Conservation (phyloP, 2,888 invertebrate genomes). For the Diadegma fenestrale region DNA sequence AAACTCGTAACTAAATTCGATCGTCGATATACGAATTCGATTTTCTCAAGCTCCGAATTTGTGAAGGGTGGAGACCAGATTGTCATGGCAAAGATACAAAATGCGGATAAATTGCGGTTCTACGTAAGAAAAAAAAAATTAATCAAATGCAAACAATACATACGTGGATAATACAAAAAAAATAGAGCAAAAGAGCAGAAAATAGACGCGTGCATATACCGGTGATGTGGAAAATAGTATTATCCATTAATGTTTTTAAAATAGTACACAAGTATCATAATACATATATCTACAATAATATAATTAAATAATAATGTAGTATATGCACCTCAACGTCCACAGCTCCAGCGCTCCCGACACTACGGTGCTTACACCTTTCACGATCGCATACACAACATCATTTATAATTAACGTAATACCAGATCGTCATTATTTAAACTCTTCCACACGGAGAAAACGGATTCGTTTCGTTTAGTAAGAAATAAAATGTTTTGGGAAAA, state of each 20-base stretch:
- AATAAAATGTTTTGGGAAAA: no score
- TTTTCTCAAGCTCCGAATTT: constrained; percentile 10
- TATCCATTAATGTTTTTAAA: background rate
- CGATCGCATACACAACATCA: constrained; percentile 59
- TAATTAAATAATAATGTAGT: constrained; percentile 55
- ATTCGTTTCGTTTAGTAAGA: no score
- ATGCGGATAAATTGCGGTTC: constrained; percentile 60
- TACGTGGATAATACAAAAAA: constrained; percentile 57
- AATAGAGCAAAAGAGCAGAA: constrained; percentile 64
- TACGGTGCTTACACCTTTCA: constrained; percentile 79
- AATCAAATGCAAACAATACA: constrained; percentile 53
- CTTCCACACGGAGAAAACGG: no score
- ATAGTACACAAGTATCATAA: constrained; percentile 19
- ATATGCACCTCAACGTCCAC: constrained; percentile 82
- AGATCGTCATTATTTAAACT: constrained; percentile 55
- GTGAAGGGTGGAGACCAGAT: constrained; percentile 22
- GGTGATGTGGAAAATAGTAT: constrained; percentile 68
- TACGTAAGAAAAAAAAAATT: constrained; percentile 53
- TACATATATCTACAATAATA: constrained; percentile 49
- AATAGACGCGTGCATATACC: constrained; percentile 74
- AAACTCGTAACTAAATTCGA: background rate
- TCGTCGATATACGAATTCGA: background rate
- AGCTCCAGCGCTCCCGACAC: constrained; percentile 84
- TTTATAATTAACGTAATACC: constrained; percentile 35
- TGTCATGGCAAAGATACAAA: constrained; percentile 43